phyloP scores from a whole-genome alignment of 2,888 invertebrate species.

The Trilocha varians region DNA sequence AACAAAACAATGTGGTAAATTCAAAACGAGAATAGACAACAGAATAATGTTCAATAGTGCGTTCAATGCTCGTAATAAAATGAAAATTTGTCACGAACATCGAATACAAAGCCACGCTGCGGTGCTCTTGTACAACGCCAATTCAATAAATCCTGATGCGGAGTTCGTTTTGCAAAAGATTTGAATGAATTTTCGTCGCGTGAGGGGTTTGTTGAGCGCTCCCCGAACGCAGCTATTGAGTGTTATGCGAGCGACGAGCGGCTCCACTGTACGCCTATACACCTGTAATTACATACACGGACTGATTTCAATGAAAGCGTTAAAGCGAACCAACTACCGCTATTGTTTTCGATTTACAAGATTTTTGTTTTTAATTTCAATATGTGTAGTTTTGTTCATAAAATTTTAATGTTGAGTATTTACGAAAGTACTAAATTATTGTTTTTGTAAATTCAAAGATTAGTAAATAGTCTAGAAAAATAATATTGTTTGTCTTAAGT shows the following conservation, averaged over 20 bases:
- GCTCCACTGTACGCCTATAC: conserved; percentile 10
- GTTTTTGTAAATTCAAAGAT: no score
- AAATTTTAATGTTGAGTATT: no score
- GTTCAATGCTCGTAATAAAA: conserved; percentile 28
- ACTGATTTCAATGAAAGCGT: conserved; percentile 27
- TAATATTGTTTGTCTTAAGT: no score
- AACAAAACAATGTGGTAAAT: not conserved
- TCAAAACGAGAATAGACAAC: not conserved
- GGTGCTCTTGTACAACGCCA: conserved; percentile 43
- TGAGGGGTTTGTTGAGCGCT: conserved; percentile 21
- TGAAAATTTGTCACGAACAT: conserved; percentile 44
- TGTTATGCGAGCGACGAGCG: conserved; percentile 12
- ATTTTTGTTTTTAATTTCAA: not conserved
- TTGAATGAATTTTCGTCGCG: conserved; percentile 55
- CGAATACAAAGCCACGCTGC: conserved; percentile 41
- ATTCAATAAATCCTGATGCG: conserved; percentile 54
- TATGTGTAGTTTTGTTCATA: no score
- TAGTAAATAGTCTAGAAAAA: no score
- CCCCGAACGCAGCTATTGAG: conserved; percentile 18
- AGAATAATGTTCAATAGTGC: conserved; percentile 16
- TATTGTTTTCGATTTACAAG: conserved; percentile 8
- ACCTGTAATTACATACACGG: conserved; percentile 33
- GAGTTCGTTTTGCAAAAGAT: conserved; percentile 46
- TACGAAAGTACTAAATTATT: no score
- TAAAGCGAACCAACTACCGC: conserved; percentile 23